phyloP scores from a whole-genome alignment of 1,140 invertebrate species.

The Hyles euphorbiae region DNA sequence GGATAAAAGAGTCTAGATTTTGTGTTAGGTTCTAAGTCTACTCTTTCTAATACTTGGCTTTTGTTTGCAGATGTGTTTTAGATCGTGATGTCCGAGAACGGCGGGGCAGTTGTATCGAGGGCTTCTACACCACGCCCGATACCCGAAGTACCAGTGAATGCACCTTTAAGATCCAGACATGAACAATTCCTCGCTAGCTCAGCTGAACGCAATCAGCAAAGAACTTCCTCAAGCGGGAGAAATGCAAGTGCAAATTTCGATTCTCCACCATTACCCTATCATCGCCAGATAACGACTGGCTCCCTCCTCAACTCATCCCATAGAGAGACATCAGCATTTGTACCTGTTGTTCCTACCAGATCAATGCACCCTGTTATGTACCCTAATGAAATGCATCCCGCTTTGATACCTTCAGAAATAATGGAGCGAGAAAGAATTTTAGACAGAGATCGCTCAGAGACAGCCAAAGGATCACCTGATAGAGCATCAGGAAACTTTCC shows the following conservation, averaged over 20 bases:
- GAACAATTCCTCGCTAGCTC: constrained; percentile 76
- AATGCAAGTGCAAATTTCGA: constrained; percentile 78
- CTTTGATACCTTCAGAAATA: constrained; percentile 73
- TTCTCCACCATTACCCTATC: constrained; percentile 80
- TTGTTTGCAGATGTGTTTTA: constrained; percentile 53
- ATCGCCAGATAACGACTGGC: constrained; percentile 78
- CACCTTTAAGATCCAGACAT: constrained; percentile 70
- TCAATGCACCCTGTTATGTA: constrained; percentile 80
- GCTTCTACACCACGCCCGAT: constrained; percentile 62
- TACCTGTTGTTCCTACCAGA: constrained; percentile 88
- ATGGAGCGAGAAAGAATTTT: constrained; percentile 75
- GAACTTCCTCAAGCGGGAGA: constrained; percentile 70
- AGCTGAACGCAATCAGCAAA: constrained; percentile 58
- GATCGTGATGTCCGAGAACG: constrained; percentile 64
- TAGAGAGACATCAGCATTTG: constrained; percentile 87
- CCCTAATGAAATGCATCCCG: constrained; percentile 79
- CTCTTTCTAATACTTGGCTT: constrained; percentile 5
- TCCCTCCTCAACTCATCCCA: constrained; percentile 75
- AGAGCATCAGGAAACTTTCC: constrained; percentile 68
- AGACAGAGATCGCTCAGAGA: constrained; percentile 70
- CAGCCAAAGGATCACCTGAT: constrained; percentile 67
- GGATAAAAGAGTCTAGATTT: no score
- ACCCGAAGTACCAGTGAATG: constrained; percentile 46
- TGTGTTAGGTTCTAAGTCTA: no score
- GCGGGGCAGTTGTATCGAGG: constrained; percentile 56